These are phyloP conservation scores for Meta bourneti DNA, from an alignment of 2,888 invertebrate genomes.

Conservation along the genomic window DNA sequence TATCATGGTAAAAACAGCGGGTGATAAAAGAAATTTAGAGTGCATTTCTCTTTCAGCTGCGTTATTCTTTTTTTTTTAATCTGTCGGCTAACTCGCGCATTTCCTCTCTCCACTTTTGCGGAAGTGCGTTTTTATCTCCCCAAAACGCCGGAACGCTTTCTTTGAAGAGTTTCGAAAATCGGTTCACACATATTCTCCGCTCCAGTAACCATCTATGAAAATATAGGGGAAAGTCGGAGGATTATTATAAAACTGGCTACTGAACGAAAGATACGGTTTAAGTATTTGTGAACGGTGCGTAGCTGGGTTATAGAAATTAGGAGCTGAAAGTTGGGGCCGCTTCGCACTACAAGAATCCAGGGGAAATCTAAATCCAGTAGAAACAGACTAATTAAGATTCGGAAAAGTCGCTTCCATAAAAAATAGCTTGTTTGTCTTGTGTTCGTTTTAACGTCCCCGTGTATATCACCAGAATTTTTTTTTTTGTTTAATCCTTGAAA, in stretches of 20 bases:
- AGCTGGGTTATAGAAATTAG: too few relatives aligned
- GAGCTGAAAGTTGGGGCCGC: too few relatives aligned
- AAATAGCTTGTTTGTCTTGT: too few relatives aligned
- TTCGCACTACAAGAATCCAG: background rate
- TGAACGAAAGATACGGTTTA: background rate
- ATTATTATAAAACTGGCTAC: background rate
- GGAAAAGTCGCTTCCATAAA: background rate
- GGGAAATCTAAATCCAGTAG: background rate
- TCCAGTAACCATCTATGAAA: constrained; percentile 49
- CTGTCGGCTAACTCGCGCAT: background rate
- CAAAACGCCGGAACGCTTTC: constrained; percentile 23
- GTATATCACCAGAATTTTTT: too few relatives aligned
- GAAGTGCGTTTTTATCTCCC: constrained; percentile 50
- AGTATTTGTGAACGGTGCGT: too few relatives aligned
- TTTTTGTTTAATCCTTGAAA: too few relatives aligned
- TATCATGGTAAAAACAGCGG: constrained; percentile 15
- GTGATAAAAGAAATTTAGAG: constrained; percentile 7
- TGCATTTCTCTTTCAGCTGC: constrained; percentile 24
- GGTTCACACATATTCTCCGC: constrained; percentile 44
- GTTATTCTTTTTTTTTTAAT: background rate
- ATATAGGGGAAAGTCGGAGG: constrained; percentile 23
- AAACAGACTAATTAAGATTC: background rate
- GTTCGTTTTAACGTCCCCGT: too few relatives aligned
- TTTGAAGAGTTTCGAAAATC: constrained; percentile 34
- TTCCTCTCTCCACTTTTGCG: constrained; percentile 35